Evolutionary conservation across 2,797 vertebrate genomes (phyloP).

Genomic region (Takifugu ocellatus): DNA sequence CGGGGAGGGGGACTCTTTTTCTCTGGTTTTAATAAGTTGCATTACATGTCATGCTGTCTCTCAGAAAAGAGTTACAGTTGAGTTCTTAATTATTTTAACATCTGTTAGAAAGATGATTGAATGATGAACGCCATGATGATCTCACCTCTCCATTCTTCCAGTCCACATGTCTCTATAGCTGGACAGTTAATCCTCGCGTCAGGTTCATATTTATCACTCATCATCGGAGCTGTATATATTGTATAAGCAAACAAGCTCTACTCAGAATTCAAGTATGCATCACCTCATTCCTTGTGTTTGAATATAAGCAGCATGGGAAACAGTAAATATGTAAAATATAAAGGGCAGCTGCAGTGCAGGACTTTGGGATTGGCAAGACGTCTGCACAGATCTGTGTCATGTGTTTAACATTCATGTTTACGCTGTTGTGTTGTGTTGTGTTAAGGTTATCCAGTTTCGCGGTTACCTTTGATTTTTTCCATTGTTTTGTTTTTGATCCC

Average conservation of each 20-base stretch:
- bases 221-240: conserved; percentile 35
- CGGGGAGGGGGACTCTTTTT: no score
- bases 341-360: conserved; percentile 40
- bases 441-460: neutral
- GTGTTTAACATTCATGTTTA: conserved; percentile 10
- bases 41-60: neutral
- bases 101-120: conserved; percentile 53
- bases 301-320: conserved; percentile 32
- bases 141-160: conserved; percentile 38
- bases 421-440: conserved; percentile 1
- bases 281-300: conserved; percentile 14
- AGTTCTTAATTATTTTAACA: conserved; percentile 49
- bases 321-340: conserved; percentile 36
- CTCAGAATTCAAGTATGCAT: conserved; percentile 19
- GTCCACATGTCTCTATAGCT: conserved; percentile 29
- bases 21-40: neutral
- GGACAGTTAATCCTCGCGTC: conserved; percentile 47
- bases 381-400: conserved; percentile 17
- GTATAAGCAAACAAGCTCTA: conserved; percentile 36
- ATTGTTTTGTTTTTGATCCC: no score
- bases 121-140: conserved; percentile 45
- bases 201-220: conserved; percentile 49
- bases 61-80: conserved; percentile 26
- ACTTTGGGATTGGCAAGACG: conserved; percentile 4
- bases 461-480: no score